Percentiles rank a stretch among this genome's conserved stretches.
phyloP scores from a whole-genome alignment of 2,888 invertebrate genomes.

The Metalampra italica region DNA sequence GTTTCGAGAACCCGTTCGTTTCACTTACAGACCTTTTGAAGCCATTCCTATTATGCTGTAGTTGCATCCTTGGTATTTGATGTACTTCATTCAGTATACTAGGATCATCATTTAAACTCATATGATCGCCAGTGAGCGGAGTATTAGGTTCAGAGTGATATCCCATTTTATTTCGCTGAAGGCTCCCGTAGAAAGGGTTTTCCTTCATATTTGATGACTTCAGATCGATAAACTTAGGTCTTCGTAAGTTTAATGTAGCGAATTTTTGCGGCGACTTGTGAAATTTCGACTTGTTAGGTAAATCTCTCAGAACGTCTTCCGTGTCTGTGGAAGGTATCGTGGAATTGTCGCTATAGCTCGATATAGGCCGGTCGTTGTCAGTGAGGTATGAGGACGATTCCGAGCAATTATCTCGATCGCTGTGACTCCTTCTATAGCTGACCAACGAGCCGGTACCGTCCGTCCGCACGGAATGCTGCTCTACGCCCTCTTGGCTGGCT shows the following conservation, averaged over 20 bases:
- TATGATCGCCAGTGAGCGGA: constrained; percentile 54
- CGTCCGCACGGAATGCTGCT: constrained; percentile 68
- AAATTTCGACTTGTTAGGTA: constrained; percentile 69
- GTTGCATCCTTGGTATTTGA: constrained; percentile 66
- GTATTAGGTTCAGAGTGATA: constrained; percentile 75
- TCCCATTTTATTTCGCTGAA: constrained; percentile 65
- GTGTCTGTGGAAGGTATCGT: constrained; percentile 72
- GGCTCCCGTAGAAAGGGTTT: constrained; percentile 57
- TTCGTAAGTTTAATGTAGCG: constrained; percentile 66
- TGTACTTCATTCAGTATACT: constrained; percentile 62
- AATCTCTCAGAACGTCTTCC: constrained; percentile 69
- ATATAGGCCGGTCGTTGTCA: constrained; percentile 72
- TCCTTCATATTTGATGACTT: constrained; percentile 50
- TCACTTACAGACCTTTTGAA: constrained; percentile 71
- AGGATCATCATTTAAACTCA: constrained; percentile 48
- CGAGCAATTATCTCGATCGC: constrained; percentile 74
- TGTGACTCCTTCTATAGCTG: constrained; percentile 68
- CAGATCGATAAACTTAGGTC: constrained; percentile 71
- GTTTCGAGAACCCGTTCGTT: constrained; percentile 67
- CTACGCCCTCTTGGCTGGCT: constrained; percentile 58
- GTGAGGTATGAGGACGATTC: constrained; percentile 72
- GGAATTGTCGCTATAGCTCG: constrained; percentile 72
- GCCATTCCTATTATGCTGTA: constrained; percentile 65
- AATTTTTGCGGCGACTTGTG: constrained; percentile 72
- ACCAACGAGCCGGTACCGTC: constrained; percentile 63